Base-by-base conservation (phyloP, 2,113 vertebrate genomes). In the Saimiri boliviensis region DNA sequence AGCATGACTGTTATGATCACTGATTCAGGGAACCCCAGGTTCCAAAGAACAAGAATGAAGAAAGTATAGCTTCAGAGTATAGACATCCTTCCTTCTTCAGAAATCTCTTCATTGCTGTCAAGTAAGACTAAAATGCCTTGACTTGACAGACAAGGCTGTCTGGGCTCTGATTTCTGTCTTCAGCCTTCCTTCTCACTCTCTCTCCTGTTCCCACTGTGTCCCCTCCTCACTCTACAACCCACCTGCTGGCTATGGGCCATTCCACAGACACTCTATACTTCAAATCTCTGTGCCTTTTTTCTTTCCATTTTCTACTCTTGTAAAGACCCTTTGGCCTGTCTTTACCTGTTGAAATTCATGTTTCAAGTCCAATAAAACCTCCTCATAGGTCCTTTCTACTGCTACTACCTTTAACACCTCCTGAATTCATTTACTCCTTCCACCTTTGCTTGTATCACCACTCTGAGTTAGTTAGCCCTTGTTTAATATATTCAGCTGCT, bases 31-130 rank as follows among this genome's bases (percentile, higher is more conserved):
- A 90, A 66, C 42, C 68, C 30, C 49, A 66, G 37, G 6, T 32
- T 45, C 40, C 40, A 76, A 45, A 84, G 56, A 95, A 40, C 35
- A 91, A 93, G 40, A 86, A 56, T 30, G 23, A 97, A 85, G 54
- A 30, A 42, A 79, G 25, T 20, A 23, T 14, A 86, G 10, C 49
- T 81, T 96, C 58, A 88, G 49, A 66, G 74, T n/a, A 45, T 35
- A 52, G 40, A 5, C 20, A 54, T 19, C 13, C 60, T 91, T 73
- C 76, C 68, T 90, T 83, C 45, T 92, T 73, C 54, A 73, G 73
- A 88, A 89, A 76, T 42, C 6, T 47, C 58, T 79, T 42, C 20
- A 42, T 68, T 83, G 81, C 81, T 68, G 9, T n/a, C 45, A 13
- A 90, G 73, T 30, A 25, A 70, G 42, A 63, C 30, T 35, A 76